Percentiles rank a stretch among this genome's conserved stretches.
Evolutionary conservation across 2,888 invertebrate genomes (phyloP).

Genomic region (Phortica magna): DNA sequence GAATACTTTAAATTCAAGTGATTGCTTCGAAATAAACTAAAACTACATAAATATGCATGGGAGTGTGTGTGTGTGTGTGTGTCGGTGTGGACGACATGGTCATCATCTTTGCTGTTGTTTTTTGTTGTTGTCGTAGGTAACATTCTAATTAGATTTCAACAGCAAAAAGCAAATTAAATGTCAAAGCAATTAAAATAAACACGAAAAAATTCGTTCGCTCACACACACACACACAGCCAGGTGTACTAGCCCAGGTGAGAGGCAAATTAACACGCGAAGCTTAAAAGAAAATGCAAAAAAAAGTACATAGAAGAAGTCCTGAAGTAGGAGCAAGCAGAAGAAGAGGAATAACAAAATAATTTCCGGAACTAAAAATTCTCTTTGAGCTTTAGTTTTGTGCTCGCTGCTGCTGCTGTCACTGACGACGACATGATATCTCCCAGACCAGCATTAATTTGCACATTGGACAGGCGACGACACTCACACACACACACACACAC

Average conservation of each 20-base stretch:
- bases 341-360: too few relatives aligned
- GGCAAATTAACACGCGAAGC: background rate
- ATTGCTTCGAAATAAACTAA: too few relatives aligned
- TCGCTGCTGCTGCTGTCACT: background rate
- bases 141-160: slow-evolving; percentile 46
- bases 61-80: slow-evolving; percentile 15
- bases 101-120: slow-evolving; percentile 32
- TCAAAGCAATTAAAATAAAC: slow-evolving; percentile 42
- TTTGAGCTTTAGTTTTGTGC: background rate
- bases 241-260: background rate
- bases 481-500: background rate
- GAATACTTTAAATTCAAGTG: too few relatives aligned
- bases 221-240: background rate
- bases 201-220: background rate
- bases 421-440: background rate
- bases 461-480: background rate
- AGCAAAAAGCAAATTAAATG: slow-evolving; percentile 43
- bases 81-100: slow-evolving; percentile 16
- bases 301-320: background rate
- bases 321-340: too few relatives aligned
- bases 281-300: background rate
- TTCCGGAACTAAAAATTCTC: background rate
- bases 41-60: background rate
- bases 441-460: background rate
- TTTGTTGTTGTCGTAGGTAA: slow-evolving; percentile 24